Conservation (phyloP, 2,113 vertebrate genomes). For the Euleptes europaea region DNA sequence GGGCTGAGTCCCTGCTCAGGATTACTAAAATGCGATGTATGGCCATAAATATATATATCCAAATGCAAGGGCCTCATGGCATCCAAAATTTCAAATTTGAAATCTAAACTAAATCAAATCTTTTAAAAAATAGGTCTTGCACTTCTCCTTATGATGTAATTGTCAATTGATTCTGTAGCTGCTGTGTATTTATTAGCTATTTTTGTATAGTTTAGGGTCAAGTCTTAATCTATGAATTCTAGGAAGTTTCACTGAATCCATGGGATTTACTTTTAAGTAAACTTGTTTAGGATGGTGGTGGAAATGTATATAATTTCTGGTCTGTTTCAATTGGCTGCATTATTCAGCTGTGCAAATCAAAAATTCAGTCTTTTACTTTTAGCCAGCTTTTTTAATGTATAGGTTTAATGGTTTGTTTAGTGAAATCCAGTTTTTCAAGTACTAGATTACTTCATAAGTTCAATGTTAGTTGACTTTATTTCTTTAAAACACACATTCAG, state of each 20-base stretch:
- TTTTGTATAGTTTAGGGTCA: neutral
- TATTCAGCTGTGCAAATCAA: neutral
- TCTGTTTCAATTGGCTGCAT: neutral
- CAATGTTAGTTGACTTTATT: constrained; percentile 1
- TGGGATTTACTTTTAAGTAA: neutral
- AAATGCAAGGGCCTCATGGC: neutral
- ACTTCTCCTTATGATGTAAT: neutral
- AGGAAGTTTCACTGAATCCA: neutral
- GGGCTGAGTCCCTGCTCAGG: neutral
- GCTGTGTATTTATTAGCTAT: neutral
- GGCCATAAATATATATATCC: neutral
- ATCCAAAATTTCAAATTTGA: neutral
- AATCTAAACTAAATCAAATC: neutral
- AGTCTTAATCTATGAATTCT: neutral
- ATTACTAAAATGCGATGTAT: neutral
- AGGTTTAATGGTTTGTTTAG: neutral
- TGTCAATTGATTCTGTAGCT: neutral
- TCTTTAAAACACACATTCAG: constrained; percentile 44
- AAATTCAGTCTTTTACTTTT: neutral
- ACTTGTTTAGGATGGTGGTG: neutral
- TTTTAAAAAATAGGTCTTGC: neutral
- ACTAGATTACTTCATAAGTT: neutral
- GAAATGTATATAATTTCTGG: neutral
- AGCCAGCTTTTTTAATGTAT: neutral
- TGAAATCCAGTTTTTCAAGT: neutral